Evolutionary conservation across 2,113 vertebrate genomes (phyloP).

Genomic region (Climacteris rufus): DNA sequence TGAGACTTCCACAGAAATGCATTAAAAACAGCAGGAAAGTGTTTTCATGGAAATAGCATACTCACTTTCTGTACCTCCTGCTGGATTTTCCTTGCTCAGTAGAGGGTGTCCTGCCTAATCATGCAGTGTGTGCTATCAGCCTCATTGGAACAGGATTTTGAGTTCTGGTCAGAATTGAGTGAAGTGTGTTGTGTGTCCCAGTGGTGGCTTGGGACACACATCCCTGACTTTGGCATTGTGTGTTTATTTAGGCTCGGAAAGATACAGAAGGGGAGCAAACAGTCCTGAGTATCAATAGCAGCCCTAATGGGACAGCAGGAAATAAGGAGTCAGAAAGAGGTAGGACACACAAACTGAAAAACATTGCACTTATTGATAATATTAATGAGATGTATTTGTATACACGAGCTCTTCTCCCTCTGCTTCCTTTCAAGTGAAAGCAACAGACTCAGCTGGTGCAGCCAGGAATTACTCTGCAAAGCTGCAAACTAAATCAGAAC

Average conservation of each 20-base stretch:
- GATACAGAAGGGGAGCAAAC: constrained; percentile 64
- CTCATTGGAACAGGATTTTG: background rate
- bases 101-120: background rate
- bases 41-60: background rate
- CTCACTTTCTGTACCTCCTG: background rate
- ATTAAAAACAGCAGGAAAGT: background rate
- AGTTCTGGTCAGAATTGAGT: background rate
- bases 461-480: background rate
- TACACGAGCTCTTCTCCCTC: background rate
- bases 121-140: background rate
- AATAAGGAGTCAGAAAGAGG: constrained; percentile 59
- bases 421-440: constrained; percentile 29
- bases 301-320: constrained; percentile 41
- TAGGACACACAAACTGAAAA: constrained; percentile 15
- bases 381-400: background rate
- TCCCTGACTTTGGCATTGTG: constrained; percentile 13
- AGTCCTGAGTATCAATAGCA: constrained; percentile 38
- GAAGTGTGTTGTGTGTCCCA: background rate
- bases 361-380: background rate
- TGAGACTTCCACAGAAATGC: background rate
- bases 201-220: background rate
- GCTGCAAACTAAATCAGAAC: constrained; percentile 9
- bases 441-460: background rate
- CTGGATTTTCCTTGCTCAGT: background rate
- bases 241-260: constrained; percentile 76